Base-by-base conservation (phyloP, 2,797 vertebrate genomes). In the Sebastes taczanowskii region DNA sequence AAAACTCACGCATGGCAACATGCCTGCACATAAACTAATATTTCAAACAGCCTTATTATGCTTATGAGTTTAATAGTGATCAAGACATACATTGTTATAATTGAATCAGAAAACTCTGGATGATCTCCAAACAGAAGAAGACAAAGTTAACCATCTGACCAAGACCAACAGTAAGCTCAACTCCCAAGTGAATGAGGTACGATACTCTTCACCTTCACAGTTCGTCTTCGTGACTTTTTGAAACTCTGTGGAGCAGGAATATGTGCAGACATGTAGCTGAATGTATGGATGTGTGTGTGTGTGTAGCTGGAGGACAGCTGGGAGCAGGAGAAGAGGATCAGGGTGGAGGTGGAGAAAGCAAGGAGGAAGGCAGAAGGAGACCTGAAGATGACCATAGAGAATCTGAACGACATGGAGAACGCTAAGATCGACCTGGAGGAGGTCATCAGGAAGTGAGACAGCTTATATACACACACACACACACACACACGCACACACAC, bases 291-390 rank as follows among this genome's bases (percentile, higher is more conserved):
- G n/a, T 71, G 35, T 67, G 35, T 71, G 18, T 84, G 69, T 77
- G 61, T 76, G 73, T 79, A 95, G 90, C 80, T 94, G 61, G 92
- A 96, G 67, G 92, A 94, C 84, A 96, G 91, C 63, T 94, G 89
- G 88, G 93, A 96, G 79, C 89, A 96, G 87, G 95, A 96, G 91
- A 96, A 96, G 85, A 95, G 94, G 81, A 96, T 95, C 60, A 85
- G 91, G 0, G 84, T 77, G 0, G 95, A 97, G 85, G 93, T 93
- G 52, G 93, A 96, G 88, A 96, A 96, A 81, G 89, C 85, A 49
- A 83, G 88, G 27, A 81, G 87, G 65, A 97, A 96, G 88, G 92
- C 94, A 34, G 95, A 96, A 71, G 60, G 74, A 9, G 95, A 96
- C 86, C 84, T 96, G 74, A 96, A 96, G 89, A 93, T 92, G 80